Conservation (phyloP, 2,797 vertebrate species). For the Epinephelus malabaricus region DNA sequence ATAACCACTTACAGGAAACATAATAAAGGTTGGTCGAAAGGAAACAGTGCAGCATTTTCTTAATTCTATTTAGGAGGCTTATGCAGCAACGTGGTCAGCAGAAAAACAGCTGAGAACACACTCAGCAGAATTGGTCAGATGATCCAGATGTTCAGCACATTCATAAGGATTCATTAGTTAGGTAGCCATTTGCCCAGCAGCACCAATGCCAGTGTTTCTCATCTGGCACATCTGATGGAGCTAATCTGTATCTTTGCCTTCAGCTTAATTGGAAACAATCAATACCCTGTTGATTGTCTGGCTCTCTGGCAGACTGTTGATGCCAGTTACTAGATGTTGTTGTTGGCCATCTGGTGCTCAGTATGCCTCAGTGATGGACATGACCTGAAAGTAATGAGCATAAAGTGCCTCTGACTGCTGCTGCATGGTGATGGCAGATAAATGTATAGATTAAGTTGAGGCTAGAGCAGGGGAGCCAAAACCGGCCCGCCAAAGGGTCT, state of each 20-base stretch:
- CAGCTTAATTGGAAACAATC: constrained; percentile 15
- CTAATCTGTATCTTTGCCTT: constrained; percentile 12
- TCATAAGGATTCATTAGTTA: background rate
- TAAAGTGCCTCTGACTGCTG: constrained; percentile 18
- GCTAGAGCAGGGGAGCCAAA: no score
- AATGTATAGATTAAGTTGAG: background rate
- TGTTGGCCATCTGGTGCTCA: constrained; percentile 19
- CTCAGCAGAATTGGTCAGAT: constrained; percentile 1
- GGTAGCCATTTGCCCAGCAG: background rate
- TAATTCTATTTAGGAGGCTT: constrained; percentile 15
- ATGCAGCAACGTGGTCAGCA: constrained; percentile 26
- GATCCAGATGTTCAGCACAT: constrained; percentile 17
- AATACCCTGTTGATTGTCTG: constrained; percentile 21
- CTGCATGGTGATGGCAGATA: constrained; percentile 8
- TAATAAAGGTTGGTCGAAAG: background rate
- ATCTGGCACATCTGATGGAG: constrained; percentile 5
- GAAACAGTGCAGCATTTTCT: constrained; percentile 1
- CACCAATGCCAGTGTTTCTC: background rate
- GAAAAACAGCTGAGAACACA: constrained; percentile 22
- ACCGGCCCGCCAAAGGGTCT: no score
- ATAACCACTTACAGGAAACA: background rate
- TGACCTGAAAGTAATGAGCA: constrained; percentile 10
- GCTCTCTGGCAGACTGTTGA: background rate
- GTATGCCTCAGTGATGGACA: constrained; percentile 1
- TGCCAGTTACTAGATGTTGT: constrained; percentile 10